phyloP scores from a whole-genome alignment of 2,797 vertebrate species.

The Poeciliopsis paucimaculata region DNA sequence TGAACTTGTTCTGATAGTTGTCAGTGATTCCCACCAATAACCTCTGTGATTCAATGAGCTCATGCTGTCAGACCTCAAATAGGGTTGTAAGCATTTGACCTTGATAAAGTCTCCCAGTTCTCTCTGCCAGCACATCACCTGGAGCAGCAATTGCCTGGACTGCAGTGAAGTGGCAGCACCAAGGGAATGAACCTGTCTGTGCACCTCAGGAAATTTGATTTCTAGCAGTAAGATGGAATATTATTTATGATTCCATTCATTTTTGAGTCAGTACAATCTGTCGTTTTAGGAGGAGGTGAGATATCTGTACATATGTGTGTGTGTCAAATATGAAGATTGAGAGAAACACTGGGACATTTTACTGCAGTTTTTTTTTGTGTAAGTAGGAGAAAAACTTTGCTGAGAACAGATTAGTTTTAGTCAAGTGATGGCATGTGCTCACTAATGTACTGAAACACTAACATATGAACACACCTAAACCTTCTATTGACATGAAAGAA shows the following conservation, averaged over 20 bases:
- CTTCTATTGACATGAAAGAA: too few relatives aligned
- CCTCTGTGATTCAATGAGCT: constrained; percentile 31
- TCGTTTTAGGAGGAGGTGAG: constrained; percentile 25
- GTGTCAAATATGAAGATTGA: constrained; percentile 9
- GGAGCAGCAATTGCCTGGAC: constrained; percentile 28
- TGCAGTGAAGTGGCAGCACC: constrained; percentile 25
- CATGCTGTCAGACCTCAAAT: constrained; percentile 28
- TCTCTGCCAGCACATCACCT: constrained; percentile 25
- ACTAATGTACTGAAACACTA: too few relatives aligned
- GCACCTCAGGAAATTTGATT: constrained; percentile 56
- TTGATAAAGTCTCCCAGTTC: constrained; percentile 43
- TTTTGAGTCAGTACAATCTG: constrained; percentile 48
- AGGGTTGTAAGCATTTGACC: constrained; percentile 37
- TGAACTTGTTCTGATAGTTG: constrained; percentile 39
- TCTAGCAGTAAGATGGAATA: constrained; percentile 44
- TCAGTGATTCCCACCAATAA: constrained; percentile 53
- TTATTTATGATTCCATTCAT: constrained; percentile 61
- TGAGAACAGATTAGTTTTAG: not conserved
- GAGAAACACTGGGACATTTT: not conserved
- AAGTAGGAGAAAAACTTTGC: not conserved
- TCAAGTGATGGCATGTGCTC: too few relatives aligned
- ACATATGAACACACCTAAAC: too few relatives aligned
- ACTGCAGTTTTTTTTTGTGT: not conserved
- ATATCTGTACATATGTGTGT: constrained; percentile 17
- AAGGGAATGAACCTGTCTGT: constrained; percentile 44